Base-by-base conservation (phyloP, 2,888 invertebrate species). In the Habroteleia sp. region DNA sequence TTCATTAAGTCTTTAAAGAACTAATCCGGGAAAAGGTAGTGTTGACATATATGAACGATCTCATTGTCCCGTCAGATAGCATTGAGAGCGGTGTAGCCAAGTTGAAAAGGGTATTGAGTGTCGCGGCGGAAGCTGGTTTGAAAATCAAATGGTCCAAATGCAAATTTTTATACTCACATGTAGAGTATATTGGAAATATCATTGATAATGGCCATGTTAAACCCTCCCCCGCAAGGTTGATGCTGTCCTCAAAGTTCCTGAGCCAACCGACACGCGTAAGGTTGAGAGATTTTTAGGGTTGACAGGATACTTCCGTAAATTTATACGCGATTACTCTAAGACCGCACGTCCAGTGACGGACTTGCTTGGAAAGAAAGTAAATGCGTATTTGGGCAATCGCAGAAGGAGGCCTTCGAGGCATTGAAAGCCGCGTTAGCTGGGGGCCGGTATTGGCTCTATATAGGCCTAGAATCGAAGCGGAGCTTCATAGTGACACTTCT, bases 71-170 rank as follows among this genome's bases (percentile, higher is more conserved):
- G n/a, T 27, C 27, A 1, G n/a, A 27, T 7, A 7, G n/a, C n/a
- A 3, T 3, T 3, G 27, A 27, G 4, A 27, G 27, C 27, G 27
- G 27, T 27, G 27, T 27, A 7, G n/a, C 4, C 4, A 27, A 27
- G 6, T 27, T 27, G 27, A 7, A 1, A 7, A 3, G 27, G n/a
- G 27, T 27, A 7, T 27, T 27, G 27, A 3, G n/a, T 1, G 27
- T 27, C n/a, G 27, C 27, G 27, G n/a, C 4, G 6, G 27, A 27
- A 27, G 27, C 27, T 7, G 27, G 27, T 27, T 27, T 27, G n/a
- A 84, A 82, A 0, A 20, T 86, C 1, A 86, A 85, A 46, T 37
- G 85, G 2, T 58, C 74, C 0, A 85, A 84, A 56, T 84, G 83
- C 60, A 10, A 58, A 5, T 84, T 86, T 56, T 77, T 82, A 3